Evolutionary conservation across 2,797 vertebrate species (phyloP).

Genomic region (Pogonophryne albipinna): DNA sequence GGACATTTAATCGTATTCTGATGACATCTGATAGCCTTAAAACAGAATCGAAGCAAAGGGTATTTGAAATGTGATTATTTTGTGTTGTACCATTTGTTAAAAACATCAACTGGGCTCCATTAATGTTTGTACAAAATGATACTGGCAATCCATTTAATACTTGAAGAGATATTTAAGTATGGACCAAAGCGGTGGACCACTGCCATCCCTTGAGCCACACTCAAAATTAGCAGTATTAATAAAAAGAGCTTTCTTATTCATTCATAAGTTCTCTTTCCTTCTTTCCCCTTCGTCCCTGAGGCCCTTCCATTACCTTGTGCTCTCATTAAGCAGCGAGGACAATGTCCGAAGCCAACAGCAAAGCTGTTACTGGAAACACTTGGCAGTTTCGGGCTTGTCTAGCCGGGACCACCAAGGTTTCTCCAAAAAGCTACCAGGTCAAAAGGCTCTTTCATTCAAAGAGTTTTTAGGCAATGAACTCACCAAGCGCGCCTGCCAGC

Average conservation of each 20-base stretch:
- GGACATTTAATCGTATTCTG: too few species aligned
- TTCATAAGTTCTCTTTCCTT: slow-evolving; percentile 22
- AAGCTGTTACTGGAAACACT: slow-evolving; percentile 74
- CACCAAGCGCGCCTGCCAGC: slow-evolving; percentile 25
- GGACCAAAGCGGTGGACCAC: background rate
- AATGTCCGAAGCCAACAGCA: slow-evolving; percentile 59
- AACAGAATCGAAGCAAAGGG: too few species aligned
- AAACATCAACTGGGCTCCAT: background rate
- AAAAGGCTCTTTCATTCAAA: slow-evolving; percentile 72
- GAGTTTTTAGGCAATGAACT: slow-evolving; percentile 46
- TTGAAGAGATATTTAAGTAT: slow-evolving; percentile 6
- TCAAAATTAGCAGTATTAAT: slow-evolving; percentile 39
- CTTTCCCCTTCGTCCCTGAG: slow-evolving; percentile 5
- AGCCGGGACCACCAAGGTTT: slow-evolving; percentile 71
- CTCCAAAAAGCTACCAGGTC: slow-evolving; percentile 61
- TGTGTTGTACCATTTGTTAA: background rate
- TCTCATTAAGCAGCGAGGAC: slow-evolving; percentile 64
- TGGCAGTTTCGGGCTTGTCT: slow-evolving; percentile 68
- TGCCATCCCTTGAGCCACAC: background rate
- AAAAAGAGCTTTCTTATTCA: slow-evolving; percentile 41
- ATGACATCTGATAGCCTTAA: too few species aligned
- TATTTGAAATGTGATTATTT: too few species aligned
- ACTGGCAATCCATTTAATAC: background rate
- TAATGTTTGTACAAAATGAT: background rate
- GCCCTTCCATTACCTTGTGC: slow-evolving; percentile 60